Percentiles rank a stretch among this genome's conserved stretches.
These are phyloP conservation scores for Eonycteris spelaea DNA, from an alignment of 2,113 vertebrate genomes.

Conservation along the genomic window DNA sequence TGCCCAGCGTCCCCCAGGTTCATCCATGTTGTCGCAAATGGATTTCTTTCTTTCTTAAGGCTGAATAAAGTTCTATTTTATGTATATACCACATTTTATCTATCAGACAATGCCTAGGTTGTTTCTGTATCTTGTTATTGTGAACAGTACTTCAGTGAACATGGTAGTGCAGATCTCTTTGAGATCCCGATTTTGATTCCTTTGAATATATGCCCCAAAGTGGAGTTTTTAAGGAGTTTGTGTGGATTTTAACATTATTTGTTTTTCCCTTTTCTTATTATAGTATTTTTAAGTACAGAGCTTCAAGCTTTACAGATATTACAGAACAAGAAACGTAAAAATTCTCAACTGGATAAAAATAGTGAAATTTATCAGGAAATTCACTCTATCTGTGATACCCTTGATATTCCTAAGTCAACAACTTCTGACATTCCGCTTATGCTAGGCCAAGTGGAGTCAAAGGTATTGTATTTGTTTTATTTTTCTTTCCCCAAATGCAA, in stretches of 20 bases:
- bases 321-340: conserved; percentile 79
- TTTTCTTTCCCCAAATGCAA: conserved; percentile 31
- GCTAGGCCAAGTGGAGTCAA: conserved; percentile 85
- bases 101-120: not conserved
- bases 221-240: conserved; percentile 17
- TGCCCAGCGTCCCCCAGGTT: not conserved
- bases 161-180: not conserved
- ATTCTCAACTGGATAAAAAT: conserved; percentile 75
- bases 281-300: conserved; percentile 96
- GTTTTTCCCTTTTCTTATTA: conserved; percentile 32
- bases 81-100: not conserved
- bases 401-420: conserved; percentile 83
- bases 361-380: conserved; percentile 84
- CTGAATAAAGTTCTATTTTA: not conserved
- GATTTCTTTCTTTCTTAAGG: not conserved
- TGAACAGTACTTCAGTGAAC: not conserved
- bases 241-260: conserved; percentile 30
- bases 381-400: conserved; percentile 83
- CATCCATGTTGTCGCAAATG: not conserved
- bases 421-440: conserved; percentile 78
- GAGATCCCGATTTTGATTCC: not conserved
- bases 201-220: not conserved
- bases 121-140: not conserved
- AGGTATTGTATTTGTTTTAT: conserved; percentile 82
- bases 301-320: conserved; percentile 94